These are phyloP conservation scores for Drosophila nigromelanica DNA, from an alignment of 1,140 invertebrate species.

Conservation along the genomic window DNA sequence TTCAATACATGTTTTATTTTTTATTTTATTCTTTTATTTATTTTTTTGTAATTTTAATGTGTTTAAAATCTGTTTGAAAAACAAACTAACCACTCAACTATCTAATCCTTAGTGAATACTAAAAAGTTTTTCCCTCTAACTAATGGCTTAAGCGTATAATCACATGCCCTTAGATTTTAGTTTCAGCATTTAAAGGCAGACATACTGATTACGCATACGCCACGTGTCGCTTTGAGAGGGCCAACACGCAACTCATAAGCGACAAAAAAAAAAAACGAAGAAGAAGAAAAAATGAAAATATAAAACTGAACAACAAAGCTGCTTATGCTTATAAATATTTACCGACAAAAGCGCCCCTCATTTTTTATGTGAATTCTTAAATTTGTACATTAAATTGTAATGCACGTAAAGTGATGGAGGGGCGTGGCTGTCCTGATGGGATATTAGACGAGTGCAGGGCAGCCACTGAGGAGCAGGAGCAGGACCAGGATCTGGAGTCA, in stretches of 20 bases:
- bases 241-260: conserved; percentile 18
- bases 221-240: neutral
- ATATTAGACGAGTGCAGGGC: neutral
- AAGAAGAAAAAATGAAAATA: conserved; percentile 9
- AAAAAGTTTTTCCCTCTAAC: too few relatives aligned
- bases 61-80: too few relatives aligned
- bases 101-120: too few relatives aligned
- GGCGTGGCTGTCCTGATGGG: neutral
- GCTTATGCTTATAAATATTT: conserved; percentile 59
- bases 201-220: conserved; percentile 44
- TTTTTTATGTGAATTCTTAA: conserved; percentile 71
- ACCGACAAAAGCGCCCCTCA: conserved; percentile 33
- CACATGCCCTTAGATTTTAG: neutral
- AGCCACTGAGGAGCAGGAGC: neutral
- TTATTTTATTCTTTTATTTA: too few relatives aligned
- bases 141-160: neutral
- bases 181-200: conserved; percentile 10
- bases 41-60: too few relatives aligned
- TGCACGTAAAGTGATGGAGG: conserved; percentile 24
- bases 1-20: too few relatives aligned
- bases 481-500: conserved; percentile 20
- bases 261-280: neutral
- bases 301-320: conserved; percentile 43
- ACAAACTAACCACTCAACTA: too few relatives aligned
- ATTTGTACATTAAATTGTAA: conserved; percentile 74